Percentiles rank a stretch among this genome's conserved stretches.
These are phyloP conservation scores for Neuroscelio doddi DNA, from an alignment of 2,888 invertebrate species.

Conservation along the genomic window DNA sequence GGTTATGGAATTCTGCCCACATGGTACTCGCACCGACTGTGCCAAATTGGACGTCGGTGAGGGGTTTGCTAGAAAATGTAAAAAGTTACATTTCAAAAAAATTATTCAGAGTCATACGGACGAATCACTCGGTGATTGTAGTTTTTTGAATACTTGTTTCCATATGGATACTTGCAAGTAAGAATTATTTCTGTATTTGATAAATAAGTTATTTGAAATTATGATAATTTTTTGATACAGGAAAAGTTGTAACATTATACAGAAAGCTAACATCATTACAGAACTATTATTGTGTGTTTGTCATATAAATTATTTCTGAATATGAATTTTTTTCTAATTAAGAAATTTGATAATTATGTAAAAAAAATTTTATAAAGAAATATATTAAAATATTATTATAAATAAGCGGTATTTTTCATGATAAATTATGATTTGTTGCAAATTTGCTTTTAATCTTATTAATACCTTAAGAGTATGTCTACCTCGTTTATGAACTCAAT, in stretches of 20 bases:
- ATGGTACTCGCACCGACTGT: slow-evolving; percentile 95
- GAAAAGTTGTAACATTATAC: neutral
- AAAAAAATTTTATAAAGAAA: too few relatives aligned
- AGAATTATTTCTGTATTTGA: slow-evolving; percentile 39
- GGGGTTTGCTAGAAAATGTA: slow-evolving; percentile 78
- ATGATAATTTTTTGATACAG: neutral
- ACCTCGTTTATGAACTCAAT: too few relatives aligned
- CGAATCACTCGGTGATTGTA: slow-evolving; percentile 95
- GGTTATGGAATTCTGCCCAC: slow-evolving; percentile 98
- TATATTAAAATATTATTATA: too few relatives aligned
- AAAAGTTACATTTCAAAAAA: slow-evolving; percentile 95
- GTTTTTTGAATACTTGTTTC: slow-evolving; percentile 98
- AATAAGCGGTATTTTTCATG: too few relatives aligned
- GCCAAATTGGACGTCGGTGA: slow-evolving; percentile 65
- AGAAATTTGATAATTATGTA: too few relatives aligned
- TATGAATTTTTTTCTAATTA: too few relatives aligned
- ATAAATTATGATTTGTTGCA: too few relatives aligned
- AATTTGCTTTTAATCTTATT: too few relatives aligned
- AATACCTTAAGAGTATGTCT: too few relatives aligned
- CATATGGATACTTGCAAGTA: slow-evolving; percentile 99
- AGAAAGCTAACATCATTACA: too few relatives aligned
- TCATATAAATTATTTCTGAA: too few relatives aligned
- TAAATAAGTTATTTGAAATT: neutral
- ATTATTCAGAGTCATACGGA: slow-evolving; percentile 97
- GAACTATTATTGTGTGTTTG: too few relatives aligned